Evolutionary conservation across 2,888 invertebrate species (phyloP), one percentile per base, ranked within the genome.

Genomic region (Ennomos quercinarius): DNA sequence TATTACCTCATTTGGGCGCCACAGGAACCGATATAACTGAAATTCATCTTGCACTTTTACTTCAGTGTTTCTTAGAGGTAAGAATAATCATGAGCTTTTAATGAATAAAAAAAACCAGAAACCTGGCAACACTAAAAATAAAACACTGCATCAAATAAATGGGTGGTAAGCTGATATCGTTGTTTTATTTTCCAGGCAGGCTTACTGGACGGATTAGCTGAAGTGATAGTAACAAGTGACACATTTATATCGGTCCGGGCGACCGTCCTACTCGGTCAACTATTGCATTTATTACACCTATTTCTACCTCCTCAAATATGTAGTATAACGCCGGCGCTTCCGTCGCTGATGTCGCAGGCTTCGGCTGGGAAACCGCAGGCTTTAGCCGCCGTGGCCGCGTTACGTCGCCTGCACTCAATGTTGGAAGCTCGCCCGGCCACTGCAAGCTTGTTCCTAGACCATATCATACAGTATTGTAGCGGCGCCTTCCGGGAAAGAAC

Each of bases 241-340:
- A 96, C 96, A 12, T 96, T 97, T 81, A 95, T 99, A 73, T 98
- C 98, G 61, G 97, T 99, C 67, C 94, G 98, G 71, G 97, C 98
- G 48, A 98, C 98, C 12, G 96, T 99, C 68, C 91, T 99, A 56
- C 92, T 99, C 71, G 97, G 97, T 59, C 98, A 98, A 89, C 93
- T 99, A 53, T 91, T 99, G 74, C 97, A 98, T 87, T 93, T 99
- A 82, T 96, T 96, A 77, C 97, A 98, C 86, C 94, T 95, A 51
- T 94, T 98, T 73, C 93, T 99, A 80, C 99, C 99, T 53, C 95
- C 97, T 48, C 97, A 98, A 83, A 96, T 97, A 76, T 96, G 96
- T 84, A 96, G 96, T 80, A 59, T 68, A 44, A 66, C 63, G 0
- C 68, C 98, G 13, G 96, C 98, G 12, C 91, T 99, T 74, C 98